These are phyloP conservation scores for Calephelis nemesis DNA, from an alignment of 1,140 invertebrate genomes.

Conservation along the genomic window DNA sequence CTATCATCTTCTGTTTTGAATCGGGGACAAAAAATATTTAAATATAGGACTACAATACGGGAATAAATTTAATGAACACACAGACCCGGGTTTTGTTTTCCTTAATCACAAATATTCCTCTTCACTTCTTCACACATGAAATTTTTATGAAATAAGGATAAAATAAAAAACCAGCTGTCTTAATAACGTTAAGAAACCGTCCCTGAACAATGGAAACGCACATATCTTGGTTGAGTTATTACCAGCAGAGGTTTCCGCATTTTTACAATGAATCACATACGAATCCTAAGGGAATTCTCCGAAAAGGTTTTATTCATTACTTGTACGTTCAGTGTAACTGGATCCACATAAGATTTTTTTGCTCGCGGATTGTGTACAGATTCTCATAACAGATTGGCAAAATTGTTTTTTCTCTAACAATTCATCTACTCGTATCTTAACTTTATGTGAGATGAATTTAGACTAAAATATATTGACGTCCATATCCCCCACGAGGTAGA, in stretches of 20 bases:
- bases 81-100: too few species aligned
- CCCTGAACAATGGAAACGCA: constrained; percentile 30
- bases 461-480: too few species aligned
- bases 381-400: constrained; percentile 12
- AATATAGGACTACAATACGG: too few species aligned
- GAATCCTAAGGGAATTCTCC: constrained; percentile 27
- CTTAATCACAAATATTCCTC: too few species aligned
- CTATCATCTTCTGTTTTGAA: too few species aligned
- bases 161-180: too few species aligned
- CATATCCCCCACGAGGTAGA: too few species aligned
- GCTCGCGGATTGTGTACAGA: constrained; percentile 11
- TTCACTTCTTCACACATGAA: too few species aligned
- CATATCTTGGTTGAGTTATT: constrained; percentile 38
- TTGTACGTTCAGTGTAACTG: constrained; percentile 11
- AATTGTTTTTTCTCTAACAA: constrained; percentile 12
- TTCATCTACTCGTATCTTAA: neutral
- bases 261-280: constrained; percentile 46
- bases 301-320: constrained; percentile 28
- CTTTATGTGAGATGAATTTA: neutral
- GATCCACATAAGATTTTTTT: constrained; percentile 12
- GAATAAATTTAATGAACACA: too few species aligned
- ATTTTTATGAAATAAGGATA: too few species aligned
- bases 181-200: constrained; percentile 12
- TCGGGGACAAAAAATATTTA: too few species aligned
- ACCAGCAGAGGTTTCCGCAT: constrained; percentile 42